Conservation (phyloP, 2,113 vertebrate genomes). For the Callospermophilus lateralis region DNA sequence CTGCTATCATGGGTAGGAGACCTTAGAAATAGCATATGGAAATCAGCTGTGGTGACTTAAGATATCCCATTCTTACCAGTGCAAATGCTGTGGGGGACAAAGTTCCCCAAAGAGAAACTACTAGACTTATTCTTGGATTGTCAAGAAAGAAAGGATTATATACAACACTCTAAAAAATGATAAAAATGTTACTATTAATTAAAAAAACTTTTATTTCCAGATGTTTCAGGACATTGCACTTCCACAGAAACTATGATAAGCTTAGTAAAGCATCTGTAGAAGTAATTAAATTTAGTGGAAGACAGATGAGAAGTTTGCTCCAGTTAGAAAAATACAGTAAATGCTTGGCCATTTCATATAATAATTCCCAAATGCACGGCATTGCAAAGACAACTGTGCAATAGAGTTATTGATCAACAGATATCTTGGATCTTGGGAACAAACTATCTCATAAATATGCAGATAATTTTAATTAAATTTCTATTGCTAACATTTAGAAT, state of each 20-base stretch:
- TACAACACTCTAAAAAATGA: slow-evolving; percentile 29
- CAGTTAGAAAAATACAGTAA: background rate
- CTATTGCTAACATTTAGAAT: background rate
- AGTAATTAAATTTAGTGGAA: slow-evolving; percentile 15
- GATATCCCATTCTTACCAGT: slow-evolving; percentile 21
- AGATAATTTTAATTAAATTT: slow-evolving; percentile 1
- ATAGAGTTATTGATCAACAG: background rate
- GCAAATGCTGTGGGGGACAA: slow-evolving; percentile 10
- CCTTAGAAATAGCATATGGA: background rate
- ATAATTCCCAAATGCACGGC: background rate
- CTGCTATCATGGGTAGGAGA: background rate
- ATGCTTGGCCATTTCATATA: background rate
- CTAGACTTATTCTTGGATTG: slow-evolving; percentile 38
- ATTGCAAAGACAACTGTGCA: background rate
- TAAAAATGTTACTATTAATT: slow-evolving; percentile 50
- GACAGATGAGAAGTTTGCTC: slow-evolving; percentile 18
- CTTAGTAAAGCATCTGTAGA: slow-evolving; percentile 25
- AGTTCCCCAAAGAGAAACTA: background rate
- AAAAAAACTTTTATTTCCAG: background rate
- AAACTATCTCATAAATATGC: background rate
- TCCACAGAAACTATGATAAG: slow-evolving; percentile 2
- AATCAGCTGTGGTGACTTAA: slow-evolving; percentile 14
- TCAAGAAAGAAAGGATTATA: slow-evolving; percentile 49
- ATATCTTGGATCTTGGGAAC: background rate
- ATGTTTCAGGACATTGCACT: slow-evolving; percentile 38